Conservation (phyloP, 2,113 vertebrate species). For the Gymnorhina tibicen region DNA sequence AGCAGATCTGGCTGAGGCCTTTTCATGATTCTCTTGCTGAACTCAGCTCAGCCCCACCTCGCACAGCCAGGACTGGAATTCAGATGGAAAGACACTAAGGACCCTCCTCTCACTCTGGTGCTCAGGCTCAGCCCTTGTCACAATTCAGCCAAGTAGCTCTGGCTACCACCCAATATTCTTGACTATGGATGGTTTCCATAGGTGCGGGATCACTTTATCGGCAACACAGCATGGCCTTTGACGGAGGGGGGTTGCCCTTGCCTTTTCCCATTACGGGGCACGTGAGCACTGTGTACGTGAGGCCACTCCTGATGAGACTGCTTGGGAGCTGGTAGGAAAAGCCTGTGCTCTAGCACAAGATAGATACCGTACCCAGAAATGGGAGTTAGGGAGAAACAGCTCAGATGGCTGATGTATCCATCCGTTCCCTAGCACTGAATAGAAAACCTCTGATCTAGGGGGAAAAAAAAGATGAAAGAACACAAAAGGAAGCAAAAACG, state of each 20-base stretch:
- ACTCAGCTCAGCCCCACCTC: accelerated
- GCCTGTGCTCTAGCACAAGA: background rate
- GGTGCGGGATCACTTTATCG: background rate
- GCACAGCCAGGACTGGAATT: background rate
- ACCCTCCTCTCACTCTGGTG: background rate
- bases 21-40: background rate
- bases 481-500: background rate
- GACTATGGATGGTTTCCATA: background rate
- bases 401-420: background rate
- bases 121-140: background rate
- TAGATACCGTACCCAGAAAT: background rate
- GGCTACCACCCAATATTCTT: background rate
- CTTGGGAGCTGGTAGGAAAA: background rate
- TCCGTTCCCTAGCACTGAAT: background rate
- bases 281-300: accelerated
- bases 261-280: background rate
- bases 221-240: background rate
- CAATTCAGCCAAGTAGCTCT: background rate
- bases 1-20: background rate
- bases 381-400: background rate
- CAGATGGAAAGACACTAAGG: background rate
- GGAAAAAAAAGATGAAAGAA: background rate
- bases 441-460: background rate
- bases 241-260: background rate
- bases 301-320: background rate